A percentile compares a stretch with the other conserved stretches of the same genome.
Evolutionary conservation across 2,113 vertebrate species (phyloP).

Genomic region (Aviceda subcristata): DNA sequence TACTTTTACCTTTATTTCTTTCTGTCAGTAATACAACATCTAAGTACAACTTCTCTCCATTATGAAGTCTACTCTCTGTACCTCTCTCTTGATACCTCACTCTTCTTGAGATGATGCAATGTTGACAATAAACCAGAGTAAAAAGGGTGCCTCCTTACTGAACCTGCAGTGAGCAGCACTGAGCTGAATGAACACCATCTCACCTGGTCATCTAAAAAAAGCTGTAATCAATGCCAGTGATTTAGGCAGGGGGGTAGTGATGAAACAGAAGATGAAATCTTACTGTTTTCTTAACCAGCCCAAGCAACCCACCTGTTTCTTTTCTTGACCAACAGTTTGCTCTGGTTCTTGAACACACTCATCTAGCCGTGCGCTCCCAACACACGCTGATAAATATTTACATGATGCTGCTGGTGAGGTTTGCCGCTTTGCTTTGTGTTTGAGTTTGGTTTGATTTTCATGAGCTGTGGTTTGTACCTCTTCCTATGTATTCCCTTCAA

Average conservation of each 20-base stretch:
- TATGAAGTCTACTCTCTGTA: background rate
- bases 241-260: background rate
- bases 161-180: background rate
- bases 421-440: background rate
- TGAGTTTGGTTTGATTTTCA: background rate
- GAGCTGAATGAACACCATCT: background rate
- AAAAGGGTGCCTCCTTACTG: background rate
- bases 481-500: accelerated
- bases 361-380: accelerated
- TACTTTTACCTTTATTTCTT: background rate
- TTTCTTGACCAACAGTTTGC: background rate
- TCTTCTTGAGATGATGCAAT: background rate
- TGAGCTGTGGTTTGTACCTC: background rate
- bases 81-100: background rate
- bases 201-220: background rate
- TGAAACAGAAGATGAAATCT: too few species aligned
- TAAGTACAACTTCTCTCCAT: background rate
- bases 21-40: background rate
- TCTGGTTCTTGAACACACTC: background rate
- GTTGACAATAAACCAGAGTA: background rate
- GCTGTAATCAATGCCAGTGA: background rate
- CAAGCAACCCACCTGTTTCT: background rate
- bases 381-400: background rate
- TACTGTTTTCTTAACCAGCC: background rate
- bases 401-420: background rate